These are phyloP conservation scores for Syrista parreyssii DNA, from an alignment of 2,888 invertebrate genomes.

Conservation along the genomic window DNA sequence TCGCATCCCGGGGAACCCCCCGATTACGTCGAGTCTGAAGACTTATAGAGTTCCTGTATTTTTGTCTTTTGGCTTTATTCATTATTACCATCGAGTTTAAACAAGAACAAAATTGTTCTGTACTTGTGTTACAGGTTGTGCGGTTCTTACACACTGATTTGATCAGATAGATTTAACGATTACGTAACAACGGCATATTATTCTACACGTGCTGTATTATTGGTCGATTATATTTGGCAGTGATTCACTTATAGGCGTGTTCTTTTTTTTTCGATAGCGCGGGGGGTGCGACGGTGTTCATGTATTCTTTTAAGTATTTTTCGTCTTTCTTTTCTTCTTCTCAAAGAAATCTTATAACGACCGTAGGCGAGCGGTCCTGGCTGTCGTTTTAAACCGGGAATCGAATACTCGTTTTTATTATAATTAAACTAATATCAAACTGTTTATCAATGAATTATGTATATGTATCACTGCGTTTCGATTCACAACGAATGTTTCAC, in stretches of 20 bases:
- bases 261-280: not conserved
- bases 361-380: not conserved
- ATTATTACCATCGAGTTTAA: constrained; percentile 20
- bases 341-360: not conserved
- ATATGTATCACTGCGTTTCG: not conserved
- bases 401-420: not conserved
- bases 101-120: not conserved
- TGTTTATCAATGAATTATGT: not conserved
- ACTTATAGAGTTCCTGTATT: not conserved
- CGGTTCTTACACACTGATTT: not conserved
- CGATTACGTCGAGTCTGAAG: not conserved
- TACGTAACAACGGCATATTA: not conserved
- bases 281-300: not conserved
- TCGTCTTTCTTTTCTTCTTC: not conserved
- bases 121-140: not conserved
- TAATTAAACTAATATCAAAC: not conserved
- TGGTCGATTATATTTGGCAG: not conserved
- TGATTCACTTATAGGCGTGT: not conserved
- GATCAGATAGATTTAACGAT: not conserved
- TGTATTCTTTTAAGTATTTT: not conserved
- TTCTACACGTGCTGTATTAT: not conserved
- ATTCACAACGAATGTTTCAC: not conserved
- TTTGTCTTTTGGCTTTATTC: constrained; percentile 39
- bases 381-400: not conserved
- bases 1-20: not conserved